Evolutionary conservation across 2,888 invertebrate species (phyloP).

Genomic region (Brenthis ino): DNA sequence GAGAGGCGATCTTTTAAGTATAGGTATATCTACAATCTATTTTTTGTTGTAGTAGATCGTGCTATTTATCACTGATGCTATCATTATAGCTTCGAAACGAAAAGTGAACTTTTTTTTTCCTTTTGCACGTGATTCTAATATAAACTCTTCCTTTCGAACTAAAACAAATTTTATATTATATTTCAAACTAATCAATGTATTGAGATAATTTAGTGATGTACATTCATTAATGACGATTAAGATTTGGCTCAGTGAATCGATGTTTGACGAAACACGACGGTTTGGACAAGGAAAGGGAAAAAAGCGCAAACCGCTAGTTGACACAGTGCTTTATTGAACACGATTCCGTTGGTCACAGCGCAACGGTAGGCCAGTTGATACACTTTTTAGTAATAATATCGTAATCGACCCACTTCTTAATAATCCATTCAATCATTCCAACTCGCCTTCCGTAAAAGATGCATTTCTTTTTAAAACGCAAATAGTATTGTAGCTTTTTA

Average conservation of each 20-base stretch:
- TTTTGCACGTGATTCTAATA: slow-evolving; percentile 52
- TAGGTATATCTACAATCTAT: slow-evolving; percentile 49
- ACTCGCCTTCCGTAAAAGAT: slow-evolving; percentile 1
- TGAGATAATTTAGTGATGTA: not conserved
- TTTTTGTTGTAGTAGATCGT: slow-evolving; percentile 56
- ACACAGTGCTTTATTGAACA: slow-evolving; percentile 78
- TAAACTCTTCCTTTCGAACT: slow-evolving; percentile 62
- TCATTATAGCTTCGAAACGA: slow-evolving; percentile 62
- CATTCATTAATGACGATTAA: slow-evolving; percentile 47
- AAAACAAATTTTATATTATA: not conserved
- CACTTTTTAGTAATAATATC: slow-evolving; percentile 35
- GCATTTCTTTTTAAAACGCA: not conserved
- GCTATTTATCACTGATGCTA: slow-evolving; percentile 57
- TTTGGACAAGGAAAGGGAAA: slow-evolving; percentile 58
- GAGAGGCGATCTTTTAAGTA: slow-evolving; percentile 60
- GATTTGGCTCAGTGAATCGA: slow-evolving; percentile 59
- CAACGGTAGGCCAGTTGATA: slow-evolving; percentile 55
- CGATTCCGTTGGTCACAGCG: slow-evolving; percentile 62
- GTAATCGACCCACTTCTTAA: slow-evolving; percentile 33
- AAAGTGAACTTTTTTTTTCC: slow-evolving; percentile 56
- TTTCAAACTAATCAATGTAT: not conserved
- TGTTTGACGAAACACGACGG: slow-evolving; percentile 52
- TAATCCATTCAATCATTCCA: slow-evolving; percentile 11
- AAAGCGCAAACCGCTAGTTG: slow-evolving; percentile 77
- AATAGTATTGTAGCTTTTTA: not conserved